A percentile compares a stretch with the other conserved stretches of the same genome.
These are phyloP conservation scores for Agrenia bidenticulata DNA, from an alignment of 2,888 invertebrate species.

Conservation along the genomic window DNA sequence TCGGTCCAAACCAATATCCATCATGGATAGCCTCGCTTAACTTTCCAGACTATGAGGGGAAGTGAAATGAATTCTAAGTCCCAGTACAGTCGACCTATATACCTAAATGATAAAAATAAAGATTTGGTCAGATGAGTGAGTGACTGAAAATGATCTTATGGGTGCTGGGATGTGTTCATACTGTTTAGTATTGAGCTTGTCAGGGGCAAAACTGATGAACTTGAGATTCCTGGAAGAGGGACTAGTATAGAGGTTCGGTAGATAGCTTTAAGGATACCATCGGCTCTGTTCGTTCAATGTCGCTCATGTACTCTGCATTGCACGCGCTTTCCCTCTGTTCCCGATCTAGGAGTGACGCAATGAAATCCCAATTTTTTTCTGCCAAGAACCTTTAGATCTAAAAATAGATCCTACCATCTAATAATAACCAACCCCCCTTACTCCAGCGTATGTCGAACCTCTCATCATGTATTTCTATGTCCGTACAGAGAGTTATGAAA, in stretches of 20 bases:
- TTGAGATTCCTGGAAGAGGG: background rate
- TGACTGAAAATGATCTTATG: too few species aligned
- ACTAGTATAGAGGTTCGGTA: background rate
- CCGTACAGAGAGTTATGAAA: slow-evolving; percentile 11
- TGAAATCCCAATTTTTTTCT: slow-evolving; percentile 41
- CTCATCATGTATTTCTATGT: background rate
- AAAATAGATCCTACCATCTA: slow-evolving; percentile 41
- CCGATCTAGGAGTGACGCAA: slow-evolving; percentile 39
- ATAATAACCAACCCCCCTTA: slow-evolving; percentile 32
- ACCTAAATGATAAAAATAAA: too few species aligned
- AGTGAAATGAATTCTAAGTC: too few species aligned
- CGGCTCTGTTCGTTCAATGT: background rate
- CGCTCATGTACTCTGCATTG: slow-evolving; percentile 1
- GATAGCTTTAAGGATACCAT: background rate
- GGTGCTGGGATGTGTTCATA: slow-evolving; percentile 1
- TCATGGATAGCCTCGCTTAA: too few species aligned
- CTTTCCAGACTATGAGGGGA: too few species aligned
- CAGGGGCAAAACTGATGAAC: background rate
- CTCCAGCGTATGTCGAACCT: background rate
- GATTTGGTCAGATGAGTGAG: too few species aligned
- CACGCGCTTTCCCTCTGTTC: slow-evolving; percentile 31
- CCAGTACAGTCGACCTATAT: too few species aligned
- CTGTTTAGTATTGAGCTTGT: background rate
- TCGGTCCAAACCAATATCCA: too few species aligned
- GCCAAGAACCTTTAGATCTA: slow-evolving; percentile 34